These are phyloP conservation scores for Serripes groenlandicus DNA, from an alignment of 2,888 invertebrate genomes.

Conservation along the genomic window DNA sequence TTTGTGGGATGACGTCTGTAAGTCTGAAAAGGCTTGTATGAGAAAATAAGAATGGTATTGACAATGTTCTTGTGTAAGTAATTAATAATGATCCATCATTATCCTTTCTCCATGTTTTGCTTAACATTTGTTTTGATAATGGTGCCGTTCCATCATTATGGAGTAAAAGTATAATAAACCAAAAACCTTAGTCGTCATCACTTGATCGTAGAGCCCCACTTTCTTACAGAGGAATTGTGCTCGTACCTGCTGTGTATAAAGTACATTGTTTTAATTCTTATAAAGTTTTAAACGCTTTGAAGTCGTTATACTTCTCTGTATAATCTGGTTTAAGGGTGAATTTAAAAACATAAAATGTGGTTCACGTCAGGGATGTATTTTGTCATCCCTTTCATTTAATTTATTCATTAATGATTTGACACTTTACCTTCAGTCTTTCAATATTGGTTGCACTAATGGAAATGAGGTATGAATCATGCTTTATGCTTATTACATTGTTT, in stretches of 20 bases:
- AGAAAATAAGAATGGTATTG: conserved; percentile 31
- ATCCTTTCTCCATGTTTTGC: not conserved
- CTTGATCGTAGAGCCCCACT: conserved; percentile 13
- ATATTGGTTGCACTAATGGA: conserved; percentile 34
- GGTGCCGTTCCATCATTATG: not conserved
- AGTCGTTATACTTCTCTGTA: conserved; percentile 36
- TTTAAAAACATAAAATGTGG: conserved; percentile 49
- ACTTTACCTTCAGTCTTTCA: conserved; percentile 26
- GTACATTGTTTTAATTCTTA: conserved; percentile 36
- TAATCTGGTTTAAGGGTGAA: conserved; percentile 34
- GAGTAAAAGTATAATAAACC: conserved; percentile 7
- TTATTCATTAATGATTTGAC: conserved; percentile 51
- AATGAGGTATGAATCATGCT: conserved; percentile 47
- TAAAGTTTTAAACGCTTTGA: conserved; percentile 24
- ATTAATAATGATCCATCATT: conserved; percentile 33
- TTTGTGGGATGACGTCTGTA: too few species aligned
- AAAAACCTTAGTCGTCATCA: not conserved
- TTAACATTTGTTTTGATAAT: conserved; percentile 8
- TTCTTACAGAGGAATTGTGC: conserved; percentile 42
- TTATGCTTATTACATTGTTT: conserved; percentile 58
- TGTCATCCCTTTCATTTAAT: conserved; percentile 62
- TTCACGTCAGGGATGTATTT: conserved; percentile 48
- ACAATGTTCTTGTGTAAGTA: conserved; percentile 30
- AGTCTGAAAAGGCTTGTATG: too few species aligned
- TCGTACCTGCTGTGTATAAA: conserved; percentile 37